Evolutionary conservation across 2,113 vertebrate species (phyloP).

Genomic region (Athene cunicularia): DNA sequence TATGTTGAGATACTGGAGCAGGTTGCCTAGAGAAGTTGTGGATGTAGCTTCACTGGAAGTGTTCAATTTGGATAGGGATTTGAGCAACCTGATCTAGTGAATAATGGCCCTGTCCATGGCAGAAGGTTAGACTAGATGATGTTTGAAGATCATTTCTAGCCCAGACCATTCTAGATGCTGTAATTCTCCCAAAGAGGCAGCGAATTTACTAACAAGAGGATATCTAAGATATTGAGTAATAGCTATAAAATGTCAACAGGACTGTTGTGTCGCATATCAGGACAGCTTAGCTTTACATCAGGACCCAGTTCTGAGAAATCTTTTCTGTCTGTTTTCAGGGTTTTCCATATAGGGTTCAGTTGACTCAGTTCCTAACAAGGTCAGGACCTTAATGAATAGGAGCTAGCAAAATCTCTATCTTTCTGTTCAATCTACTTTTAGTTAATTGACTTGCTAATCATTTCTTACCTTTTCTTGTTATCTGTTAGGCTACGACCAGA

Average conservation of each 20-base stretch:
- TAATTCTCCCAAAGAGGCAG: not conserved
- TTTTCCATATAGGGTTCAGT: not conserved
- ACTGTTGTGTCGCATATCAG: not conserved
- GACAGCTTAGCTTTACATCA: not conserved
- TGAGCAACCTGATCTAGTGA: not conserved
- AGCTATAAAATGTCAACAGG: not conserved
- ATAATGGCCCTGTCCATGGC: not conserved
- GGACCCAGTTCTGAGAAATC: not conserved
- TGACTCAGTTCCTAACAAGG: not conserved
- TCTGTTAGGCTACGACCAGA: not conserved
- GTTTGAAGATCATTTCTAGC: not conserved
- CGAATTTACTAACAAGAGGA: not conserved
- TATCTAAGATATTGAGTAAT: not conserved
- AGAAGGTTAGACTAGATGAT: accelerated
- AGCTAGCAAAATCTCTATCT: not conserved
- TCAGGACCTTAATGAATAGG: not conserved
- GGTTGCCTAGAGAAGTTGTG: not conserved
- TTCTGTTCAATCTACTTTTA: not conserved
- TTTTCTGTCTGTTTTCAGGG: not conserved
- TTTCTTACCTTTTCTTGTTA: not conserved
- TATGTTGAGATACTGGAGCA: not conserved
- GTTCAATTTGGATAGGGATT: not conserved
- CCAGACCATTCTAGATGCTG: not conserved
- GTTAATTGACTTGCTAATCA: not conserved
- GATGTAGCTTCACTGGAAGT: accelerated